Percentiles rank a stretch among this genome's conserved stretches.
phyloP scores from a whole-genome alignment of 2,797 vertebrate species.

The Lacerta bilineata region DNA sequence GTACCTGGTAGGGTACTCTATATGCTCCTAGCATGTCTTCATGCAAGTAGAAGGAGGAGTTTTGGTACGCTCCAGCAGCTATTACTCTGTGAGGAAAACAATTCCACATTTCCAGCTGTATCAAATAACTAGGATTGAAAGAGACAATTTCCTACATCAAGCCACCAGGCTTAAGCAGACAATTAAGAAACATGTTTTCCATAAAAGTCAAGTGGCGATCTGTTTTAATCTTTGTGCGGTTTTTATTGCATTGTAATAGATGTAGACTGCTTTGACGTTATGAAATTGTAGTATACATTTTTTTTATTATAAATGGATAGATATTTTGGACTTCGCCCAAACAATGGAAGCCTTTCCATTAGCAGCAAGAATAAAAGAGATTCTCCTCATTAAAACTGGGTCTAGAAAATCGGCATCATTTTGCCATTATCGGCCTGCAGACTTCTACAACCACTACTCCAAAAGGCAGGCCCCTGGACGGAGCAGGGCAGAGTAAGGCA shows the following conservation, averaged over 20 bases:
- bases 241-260: no score
- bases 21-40: not conserved
- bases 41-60: not conserved
- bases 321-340: slow-evolving; percentile 43
- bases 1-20: not conserved
- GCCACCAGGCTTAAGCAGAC: no score
- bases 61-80: not conserved
- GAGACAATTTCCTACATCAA: not conserved
- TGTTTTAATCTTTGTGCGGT: no score
- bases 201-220: no score
- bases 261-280: no score
- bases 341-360: slow-evolving; percentile 57
- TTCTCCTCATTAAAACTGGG: slow-evolving; percentile 62
- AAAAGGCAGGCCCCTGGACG: not conserved
- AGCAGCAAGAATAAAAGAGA: slow-evolving; percentile 22
- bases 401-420: slow-evolving; percentile 15
- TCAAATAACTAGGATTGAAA: not conserved
- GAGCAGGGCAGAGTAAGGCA: not conserved
- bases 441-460: not conserved
- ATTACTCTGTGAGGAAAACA: not conserved
- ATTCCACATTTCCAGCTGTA: not conserved
- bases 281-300: no score
- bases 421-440: slow-evolving; percentile 14
- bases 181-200: no score
- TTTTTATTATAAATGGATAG: no score